A percentile compares a stretch with the other conserved stretches of the same genome.
Conservation (phyloP, 2,797 vertebrate species). For the Coreius guichenoti region DNA sequence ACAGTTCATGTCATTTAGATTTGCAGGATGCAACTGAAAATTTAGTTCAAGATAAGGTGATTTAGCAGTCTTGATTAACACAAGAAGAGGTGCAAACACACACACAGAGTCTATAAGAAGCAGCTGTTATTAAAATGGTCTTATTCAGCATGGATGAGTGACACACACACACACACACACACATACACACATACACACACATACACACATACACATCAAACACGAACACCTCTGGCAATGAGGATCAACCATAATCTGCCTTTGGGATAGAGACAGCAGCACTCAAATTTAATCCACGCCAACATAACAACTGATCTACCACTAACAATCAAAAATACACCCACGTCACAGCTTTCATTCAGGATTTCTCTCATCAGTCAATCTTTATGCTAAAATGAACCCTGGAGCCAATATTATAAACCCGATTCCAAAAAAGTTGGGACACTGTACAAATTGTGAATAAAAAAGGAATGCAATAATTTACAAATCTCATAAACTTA, state of each 20-base stretch:
- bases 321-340: constrained; percentile 23
- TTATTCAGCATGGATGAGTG: constrained; percentile 31
- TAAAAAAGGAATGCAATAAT: too few relatives aligned
- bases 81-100: constrained; percentile 7
- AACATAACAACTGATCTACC: constrained; percentile 30
- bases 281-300: constrained; percentile 57
- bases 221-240: constrained; percentile 47
- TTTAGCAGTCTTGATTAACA: constrained; percentile 38
- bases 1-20: constrained; percentile 1
- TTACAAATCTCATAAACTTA: too few relatives aligned
- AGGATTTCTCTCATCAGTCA: constrained; percentile 20
- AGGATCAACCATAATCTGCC: constrained; percentile 71
- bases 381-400: constrained; percentile 15
- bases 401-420: neutral
- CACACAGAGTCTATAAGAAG: neutral
- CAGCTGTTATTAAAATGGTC: constrained; percentile 28
- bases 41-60: constrained; percentile 3
- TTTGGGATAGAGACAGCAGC: constrained; percentile 68
- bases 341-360: constrained; percentile 18
- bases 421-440: too few relatives aligned
- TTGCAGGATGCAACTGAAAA: constrained; percentile 1
- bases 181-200: neutral
- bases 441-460: too few relatives aligned
- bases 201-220: constrained; percentile 28
- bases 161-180: neutral